A percentile compares a stretch with the other conserved stretches of the same genome.
These are phyloP conservation scores for Aromia moschata DNA, from an alignment of 2,888 invertebrate species.

Conservation along the genomic window DNA sequence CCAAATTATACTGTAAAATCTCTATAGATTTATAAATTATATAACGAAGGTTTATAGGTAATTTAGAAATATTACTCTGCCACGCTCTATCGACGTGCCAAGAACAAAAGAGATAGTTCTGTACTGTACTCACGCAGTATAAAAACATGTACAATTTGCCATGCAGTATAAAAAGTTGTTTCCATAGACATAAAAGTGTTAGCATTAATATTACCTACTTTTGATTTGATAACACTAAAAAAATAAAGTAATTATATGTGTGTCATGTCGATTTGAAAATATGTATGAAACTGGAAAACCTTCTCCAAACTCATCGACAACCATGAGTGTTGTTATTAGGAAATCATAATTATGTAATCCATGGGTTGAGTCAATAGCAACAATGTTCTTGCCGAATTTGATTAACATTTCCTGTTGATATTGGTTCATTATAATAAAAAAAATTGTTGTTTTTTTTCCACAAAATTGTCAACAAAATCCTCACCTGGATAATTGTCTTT, in stretches of 20 bases:
- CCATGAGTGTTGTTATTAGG: constrained; percentile 34
- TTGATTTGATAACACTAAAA: background rate
- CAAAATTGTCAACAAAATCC: too few relatives aligned
- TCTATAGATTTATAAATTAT: background rate
- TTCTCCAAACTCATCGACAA: constrained; percentile 38
- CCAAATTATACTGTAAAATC: background rate
- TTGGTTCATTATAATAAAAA: constrained; percentile 44
- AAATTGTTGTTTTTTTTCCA: too few relatives aligned
- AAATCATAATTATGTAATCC: constrained; percentile 38
- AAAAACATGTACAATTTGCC: constrained; percentile 3
- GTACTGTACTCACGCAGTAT: background rate
- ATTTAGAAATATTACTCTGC: constrained; percentile 6
- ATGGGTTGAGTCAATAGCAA: constrained; percentile 37
- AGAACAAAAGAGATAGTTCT: constrained; percentile 2
- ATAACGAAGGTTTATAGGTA: constrained; percentile 1
- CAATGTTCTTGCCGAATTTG: constrained; percentile 38
- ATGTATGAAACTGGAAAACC: constrained; percentile 36
- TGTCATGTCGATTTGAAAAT: constrained; percentile 36
- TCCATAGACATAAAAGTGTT: constrained; percentile 3
- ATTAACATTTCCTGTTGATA: constrained; percentile 40
- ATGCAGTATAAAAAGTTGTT: constrained; percentile 13
- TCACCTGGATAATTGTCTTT: too few relatives aligned
- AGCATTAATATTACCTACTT: background rate
- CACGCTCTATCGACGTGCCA: constrained; percentile 24
- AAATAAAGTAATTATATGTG: too few relatives aligned